Percentiles rank a stretch among this genome's conserved stretches.
Evolutionary conservation across 2,888 invertebrate species (phyloP).

Genomic region (Cryptophagus acutangulus): DNA sequence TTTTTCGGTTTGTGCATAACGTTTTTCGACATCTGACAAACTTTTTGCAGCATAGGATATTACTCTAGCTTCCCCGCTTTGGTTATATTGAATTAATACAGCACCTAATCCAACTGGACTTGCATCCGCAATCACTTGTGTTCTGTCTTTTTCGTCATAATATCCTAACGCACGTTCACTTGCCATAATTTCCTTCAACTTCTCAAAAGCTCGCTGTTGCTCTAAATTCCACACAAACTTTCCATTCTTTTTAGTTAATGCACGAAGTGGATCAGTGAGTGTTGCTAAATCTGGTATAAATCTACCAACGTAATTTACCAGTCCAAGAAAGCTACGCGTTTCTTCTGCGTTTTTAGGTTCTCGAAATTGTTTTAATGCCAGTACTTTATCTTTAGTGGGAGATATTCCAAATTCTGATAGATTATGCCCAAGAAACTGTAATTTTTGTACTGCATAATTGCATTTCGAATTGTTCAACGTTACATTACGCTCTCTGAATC

Average conservation of each 20-base stretch:
- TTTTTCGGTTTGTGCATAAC: conserved; percentile 35
- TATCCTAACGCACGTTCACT: conserved; percentile 15
- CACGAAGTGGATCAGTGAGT: conserved; percentile 13
- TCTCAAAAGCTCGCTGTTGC: conserved; percentile 7
- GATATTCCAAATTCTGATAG: conserved; percentile 4
- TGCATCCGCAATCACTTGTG: conserved; percentile 24
- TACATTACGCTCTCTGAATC: conserved; percentile 9
- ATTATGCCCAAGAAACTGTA: not conserved
- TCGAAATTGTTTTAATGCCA: conserved; percentile 7
- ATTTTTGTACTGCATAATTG: not conserved
- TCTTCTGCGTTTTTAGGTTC: conserved; percentile 1
- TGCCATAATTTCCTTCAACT: conserved; percentile 12
- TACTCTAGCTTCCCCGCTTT: conserved; percentile 14
- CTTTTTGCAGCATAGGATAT: conserved; percentile 25
- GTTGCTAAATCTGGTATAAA: conserved; percentile 17
- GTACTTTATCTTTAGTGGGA: conserved; percentile 14
- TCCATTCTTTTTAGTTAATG: conserved; percentile 2
- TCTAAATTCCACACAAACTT: conserved; percentile 11
- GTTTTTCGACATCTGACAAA: conserved; percentile 17
- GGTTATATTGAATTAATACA: conserved; percentile 23
- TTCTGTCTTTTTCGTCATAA: conserved; percentile 19
- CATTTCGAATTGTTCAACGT: conserved; percentile 11
- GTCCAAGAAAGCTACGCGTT: conserved; percentile 14
- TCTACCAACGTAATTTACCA: conserved; percentile 12
- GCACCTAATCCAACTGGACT: conserved; percentile 26